These are phyloP conservation scores for Melanotus villosus DNA, from an alignment of 2,888 invertebrate genomes.

Conservation along the genomic window DNA sequence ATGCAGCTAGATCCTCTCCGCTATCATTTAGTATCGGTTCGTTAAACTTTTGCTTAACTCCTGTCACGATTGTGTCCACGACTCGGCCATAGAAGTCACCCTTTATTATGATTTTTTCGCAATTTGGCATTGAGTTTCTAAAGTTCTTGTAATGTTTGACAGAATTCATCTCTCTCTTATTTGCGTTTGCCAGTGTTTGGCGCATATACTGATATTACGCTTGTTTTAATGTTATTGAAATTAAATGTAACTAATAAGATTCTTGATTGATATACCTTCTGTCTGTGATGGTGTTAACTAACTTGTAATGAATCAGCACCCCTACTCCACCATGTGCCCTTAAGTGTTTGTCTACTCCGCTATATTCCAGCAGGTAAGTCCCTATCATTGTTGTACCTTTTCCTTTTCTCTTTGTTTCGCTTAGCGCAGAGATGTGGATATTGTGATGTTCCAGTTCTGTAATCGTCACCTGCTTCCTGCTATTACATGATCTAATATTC, in stretches of 20 bases:
- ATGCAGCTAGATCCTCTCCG: not conserved
- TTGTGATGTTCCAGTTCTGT: too few relatives aligned
- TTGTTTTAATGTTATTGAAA: not conserved
- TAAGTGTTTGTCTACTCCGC: not conserved
- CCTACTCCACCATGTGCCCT: not conserved
- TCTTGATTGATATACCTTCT: too few relatives aligned
- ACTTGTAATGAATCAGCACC: not conserved
- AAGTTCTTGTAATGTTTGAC: too few relatives aligned
- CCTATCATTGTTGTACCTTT: not conserved
- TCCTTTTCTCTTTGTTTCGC: too few relatives aligned
- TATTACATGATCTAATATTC: too few relatives aligned
- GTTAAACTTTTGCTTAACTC: not conserved
- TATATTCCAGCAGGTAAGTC: not conserved
- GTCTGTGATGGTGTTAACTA: too few relatives aligned
- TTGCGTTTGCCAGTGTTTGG: too few relatives aligned
- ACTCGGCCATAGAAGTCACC: not conserved
- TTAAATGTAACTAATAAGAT: too few relatives aligned
- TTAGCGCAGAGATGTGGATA: too few relatives aligned
- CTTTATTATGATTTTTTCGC: not conserved
- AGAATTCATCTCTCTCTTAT: too few relatives aligned
- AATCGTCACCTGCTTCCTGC: too few relatives aligned
- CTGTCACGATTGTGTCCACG: not conserved
- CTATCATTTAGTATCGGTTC: not conserved
- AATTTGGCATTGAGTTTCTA: not conserved
- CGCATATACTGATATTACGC: not conserved